A percentile compares a stretch with the other conserved stretches of the same genome.
Evolutionary conservation across 2,113 vertebrate species (phyloP).

Genomic region (Pachypanchax playfairii): DNA sequence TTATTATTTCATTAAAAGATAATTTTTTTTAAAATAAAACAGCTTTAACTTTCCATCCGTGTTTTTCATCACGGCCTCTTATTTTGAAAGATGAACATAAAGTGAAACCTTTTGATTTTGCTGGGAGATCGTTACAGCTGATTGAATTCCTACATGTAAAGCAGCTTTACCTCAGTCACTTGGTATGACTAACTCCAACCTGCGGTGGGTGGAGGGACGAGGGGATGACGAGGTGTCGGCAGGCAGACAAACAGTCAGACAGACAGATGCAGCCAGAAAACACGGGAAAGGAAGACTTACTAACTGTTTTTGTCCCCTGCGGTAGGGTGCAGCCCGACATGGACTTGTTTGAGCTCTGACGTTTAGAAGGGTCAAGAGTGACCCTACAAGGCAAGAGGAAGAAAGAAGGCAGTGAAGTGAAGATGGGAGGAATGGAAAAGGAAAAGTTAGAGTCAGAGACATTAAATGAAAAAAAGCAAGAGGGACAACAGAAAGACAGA

Average conservation of each 20-base stretch:
- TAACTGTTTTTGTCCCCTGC: conserved; percentile 96
- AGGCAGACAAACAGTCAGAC: conserved; percentile 47
- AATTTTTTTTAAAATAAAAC: no score
- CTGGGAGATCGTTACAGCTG: no score
- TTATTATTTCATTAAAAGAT: no score
- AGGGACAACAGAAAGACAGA: conserved; percentile 42
- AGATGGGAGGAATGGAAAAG: conserved; percentile 55
- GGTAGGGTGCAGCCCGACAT: conserved; percentile 93
- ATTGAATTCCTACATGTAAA: conserved; percentile 4
- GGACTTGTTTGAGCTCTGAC: conserved; percentile 95
- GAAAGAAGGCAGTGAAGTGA: conserved; percentile 59
- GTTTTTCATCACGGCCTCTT: no score
- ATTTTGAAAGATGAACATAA: no score
- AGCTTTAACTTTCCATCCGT: no score
- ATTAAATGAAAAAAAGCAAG: conserved; percentile 33
- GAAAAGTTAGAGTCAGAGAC: conserved; percentile 48
- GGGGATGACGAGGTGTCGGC: conserved; percentile 31
- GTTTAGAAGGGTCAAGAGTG: conserved; percentile 98
- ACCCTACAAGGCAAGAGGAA: conserved; percentile 84
- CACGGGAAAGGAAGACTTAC: conserved; percentile 85
- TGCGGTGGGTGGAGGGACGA: conserved; percentile 29
- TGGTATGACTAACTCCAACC: conserved; percentile 33
- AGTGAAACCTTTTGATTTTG: no score
- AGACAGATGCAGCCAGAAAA: conserved; percentile 74
- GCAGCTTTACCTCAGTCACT: conserved; percentile 30